phyloP scores from a whole-genome alignment of 2,113 vertebrate species.

The Actenoides hombroni region DNA sequence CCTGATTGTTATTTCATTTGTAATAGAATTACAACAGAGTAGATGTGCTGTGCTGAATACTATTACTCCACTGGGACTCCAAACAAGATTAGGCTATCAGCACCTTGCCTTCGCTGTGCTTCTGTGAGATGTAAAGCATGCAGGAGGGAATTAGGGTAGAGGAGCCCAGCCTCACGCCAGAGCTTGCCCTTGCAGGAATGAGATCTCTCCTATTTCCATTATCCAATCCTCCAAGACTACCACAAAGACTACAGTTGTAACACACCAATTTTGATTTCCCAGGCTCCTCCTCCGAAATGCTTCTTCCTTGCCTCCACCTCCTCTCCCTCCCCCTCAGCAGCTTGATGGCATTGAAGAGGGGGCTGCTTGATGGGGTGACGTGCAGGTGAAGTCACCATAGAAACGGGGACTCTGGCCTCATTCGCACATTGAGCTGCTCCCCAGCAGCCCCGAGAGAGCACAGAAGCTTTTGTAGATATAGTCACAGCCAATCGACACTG shows the following conservation, averaged over 20 bases:
- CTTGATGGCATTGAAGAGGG: neutral
- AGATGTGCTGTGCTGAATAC: neutral
- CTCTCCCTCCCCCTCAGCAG: neutral
- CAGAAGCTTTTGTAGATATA: neutral
- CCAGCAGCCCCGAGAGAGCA: neutral
- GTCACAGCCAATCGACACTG: neutral
- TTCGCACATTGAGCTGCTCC: neutral
- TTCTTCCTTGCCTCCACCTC: neutral
- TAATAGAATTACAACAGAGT: neutral
- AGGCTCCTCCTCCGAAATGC: neutral
- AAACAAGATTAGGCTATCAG: neutral
- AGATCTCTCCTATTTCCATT: neutral
- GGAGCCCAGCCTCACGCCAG: accelerated
- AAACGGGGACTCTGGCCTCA: conserved; percentile 1
- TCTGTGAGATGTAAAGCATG: neutral
- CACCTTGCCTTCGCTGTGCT: neutral
- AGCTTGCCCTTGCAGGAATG: too few relatives aligned
- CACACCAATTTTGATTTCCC: neutral
- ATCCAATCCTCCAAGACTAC: neutral
- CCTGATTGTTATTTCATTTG: neutral
- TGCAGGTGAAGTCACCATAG: conserved; percentile 29
- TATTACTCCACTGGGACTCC: neutral
- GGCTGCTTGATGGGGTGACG: neutral
- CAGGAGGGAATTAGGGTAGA: neutral
- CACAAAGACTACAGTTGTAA: neutral